These are phyloP conservation scores for Tragulus kanchil DNA, from an alignment of 2,113 vertebrate genomes.

Conservation along the genomic window DNA sequence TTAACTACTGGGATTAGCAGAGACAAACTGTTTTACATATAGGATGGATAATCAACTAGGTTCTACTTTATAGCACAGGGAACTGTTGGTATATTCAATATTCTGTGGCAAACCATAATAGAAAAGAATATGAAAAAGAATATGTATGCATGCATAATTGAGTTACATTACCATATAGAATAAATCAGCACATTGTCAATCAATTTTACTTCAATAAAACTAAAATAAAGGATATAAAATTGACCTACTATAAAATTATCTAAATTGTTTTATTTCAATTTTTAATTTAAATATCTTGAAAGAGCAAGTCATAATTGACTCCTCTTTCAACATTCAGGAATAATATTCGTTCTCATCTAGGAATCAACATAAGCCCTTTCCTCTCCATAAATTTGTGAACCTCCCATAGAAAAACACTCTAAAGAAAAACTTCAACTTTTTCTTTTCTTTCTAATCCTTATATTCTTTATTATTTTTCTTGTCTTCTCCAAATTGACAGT, in stretches of 20 bases:
- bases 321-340: neutral
- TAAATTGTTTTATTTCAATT: neutral
- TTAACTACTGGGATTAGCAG: neutral
- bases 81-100: neutral
- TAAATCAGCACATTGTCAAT: neutral
- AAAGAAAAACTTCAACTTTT: neutral
- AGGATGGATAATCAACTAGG: neutral
- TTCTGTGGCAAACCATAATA: neutral
- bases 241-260: neutral
- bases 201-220: neutral
- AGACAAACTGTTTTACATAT: neutral
- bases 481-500: too few species aligned
- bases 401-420: neutral
- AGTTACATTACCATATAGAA: neutral
- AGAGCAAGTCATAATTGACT: neutral
- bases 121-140: neutral
- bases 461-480: too few species aligned
- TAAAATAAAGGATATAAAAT: neutral
- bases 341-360: neutral
- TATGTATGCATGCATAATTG: neutral
- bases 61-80: neutral
- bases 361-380: neutral
- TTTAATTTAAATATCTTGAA: constrained; percentile 10
- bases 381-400: neutral
- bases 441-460: too few species aligned